Percentiles rank a stretch among this genome's conserved stretches.
These are phyloP conservation scores for Druon quercuslanigerum DNA, from an alignment of 1,140 invertebrate genomes.

Conservation along the genomic window DNA sequence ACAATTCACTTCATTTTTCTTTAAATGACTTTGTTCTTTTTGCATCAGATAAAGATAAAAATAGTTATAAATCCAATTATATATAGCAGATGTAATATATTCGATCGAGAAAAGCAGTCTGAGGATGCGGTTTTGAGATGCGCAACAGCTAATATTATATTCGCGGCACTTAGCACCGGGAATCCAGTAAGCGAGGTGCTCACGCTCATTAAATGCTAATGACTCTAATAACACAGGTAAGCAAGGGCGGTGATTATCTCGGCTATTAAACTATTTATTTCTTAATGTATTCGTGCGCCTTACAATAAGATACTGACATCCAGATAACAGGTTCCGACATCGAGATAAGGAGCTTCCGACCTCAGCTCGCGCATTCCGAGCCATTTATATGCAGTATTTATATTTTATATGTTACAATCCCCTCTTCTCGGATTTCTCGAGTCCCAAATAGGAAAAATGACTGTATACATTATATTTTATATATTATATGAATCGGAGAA, in stretches of 20 bases:
- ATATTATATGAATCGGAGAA: too few species aligned
- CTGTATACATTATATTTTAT: too few species aligned
- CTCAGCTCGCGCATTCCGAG: conserved; percentile 9
- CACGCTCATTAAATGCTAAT: conserved; percentile 44
- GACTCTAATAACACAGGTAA: conserved; percentile 37
- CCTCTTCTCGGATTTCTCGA: neutral
- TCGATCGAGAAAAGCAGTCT: neutral
- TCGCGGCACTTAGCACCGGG: conserved; percentile 27
- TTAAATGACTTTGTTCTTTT: too few species aligned
- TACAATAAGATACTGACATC: conserved; percentile 30
- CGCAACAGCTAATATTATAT: conserved; percentile 30
- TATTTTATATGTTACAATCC: neutral
- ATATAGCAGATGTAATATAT: neutral
- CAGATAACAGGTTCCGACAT: conserved; percentile 22
- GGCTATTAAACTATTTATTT: conserved; percentile 32
- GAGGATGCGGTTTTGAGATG: neutral
- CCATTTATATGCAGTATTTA: conserved; percentile 8
- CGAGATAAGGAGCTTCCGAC: conserved; percentile 7
- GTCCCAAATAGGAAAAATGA: neutral
- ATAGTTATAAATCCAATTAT: neutral
- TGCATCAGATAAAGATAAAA: neutral
- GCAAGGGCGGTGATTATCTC: conserved; percentile 45
- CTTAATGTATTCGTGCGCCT: conserved; percentile 22
- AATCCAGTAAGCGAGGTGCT: conserved; percentile 30
- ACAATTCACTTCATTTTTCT: too few species aligned